A percentile compares a stretch with the other conserved stretches of the same genome.
These are phyloP conservation scores for Petrocephalus sullivani DNA, from an alignment of 2,797 vertebrate genomes.

Conservation along the genomic window DNA sequence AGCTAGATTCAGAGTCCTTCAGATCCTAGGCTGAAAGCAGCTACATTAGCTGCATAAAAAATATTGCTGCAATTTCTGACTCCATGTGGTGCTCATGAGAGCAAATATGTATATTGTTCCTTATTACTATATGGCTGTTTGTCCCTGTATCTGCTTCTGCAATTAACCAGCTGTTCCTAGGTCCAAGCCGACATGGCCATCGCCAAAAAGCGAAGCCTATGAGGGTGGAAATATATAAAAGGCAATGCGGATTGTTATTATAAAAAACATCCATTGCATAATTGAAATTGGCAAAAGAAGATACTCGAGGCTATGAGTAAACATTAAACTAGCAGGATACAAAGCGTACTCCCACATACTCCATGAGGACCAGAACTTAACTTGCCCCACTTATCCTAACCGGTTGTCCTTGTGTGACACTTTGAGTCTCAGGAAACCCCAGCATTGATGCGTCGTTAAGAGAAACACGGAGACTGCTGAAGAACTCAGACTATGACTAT, in stretches of 20 bases:
- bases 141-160: conserved; percentile 24
- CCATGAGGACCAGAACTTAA: background rate
- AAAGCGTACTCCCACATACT: background rate
- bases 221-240: background rate
- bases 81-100: background rate
- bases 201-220: background rate
- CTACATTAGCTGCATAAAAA: conserved; percentile 20
- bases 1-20: background rate
- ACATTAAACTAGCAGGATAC: background rate
- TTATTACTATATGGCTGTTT: conserved; percentile 27
- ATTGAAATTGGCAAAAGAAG: background rate
- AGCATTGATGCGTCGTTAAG: background rate
- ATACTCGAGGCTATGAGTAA: background rate
- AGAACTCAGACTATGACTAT: background rate
- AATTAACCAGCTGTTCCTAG: conserved; percentile 38
- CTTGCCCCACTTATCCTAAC: background rate
- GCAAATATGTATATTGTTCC: conserved; percentile 42
- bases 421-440: background rate
- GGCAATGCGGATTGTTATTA: background rate
- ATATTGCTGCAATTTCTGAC: background rate
- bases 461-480: background rate
- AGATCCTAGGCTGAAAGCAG: background rate
- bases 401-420: background rate
- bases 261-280: background rate
- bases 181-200: background rate